Percentiles rank a stretch among this genome's conserved stretches.
These are phyloP conservation scores for Oscheius myriophilus DNA, from an alignment of 2,888 invertebrate species.

Conservation along the genomic window DNA sequence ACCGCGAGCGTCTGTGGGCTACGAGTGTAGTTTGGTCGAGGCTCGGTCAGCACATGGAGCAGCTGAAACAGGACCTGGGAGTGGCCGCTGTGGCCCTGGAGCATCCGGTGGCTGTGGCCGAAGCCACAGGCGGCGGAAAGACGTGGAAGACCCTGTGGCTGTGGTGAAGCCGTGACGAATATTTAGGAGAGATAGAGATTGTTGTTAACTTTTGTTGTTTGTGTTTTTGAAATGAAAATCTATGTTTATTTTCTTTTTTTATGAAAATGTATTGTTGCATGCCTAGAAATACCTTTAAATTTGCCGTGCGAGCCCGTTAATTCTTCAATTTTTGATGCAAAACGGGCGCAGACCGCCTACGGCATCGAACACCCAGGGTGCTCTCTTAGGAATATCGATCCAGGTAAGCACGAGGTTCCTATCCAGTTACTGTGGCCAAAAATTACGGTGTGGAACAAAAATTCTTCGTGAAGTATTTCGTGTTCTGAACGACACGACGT, in stretches of 20 bases:
- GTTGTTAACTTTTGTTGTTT: background rate
- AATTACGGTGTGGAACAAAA: too few relatives aligned
- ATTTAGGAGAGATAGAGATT: background rate
- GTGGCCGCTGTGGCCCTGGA: conserved; percentile 37
- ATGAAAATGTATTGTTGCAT: background rate
- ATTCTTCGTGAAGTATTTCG: too few relatives aligned
- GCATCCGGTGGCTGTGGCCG: conserved; percentile 37
- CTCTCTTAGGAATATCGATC: too few relatives aligned
- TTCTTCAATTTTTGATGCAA: too few relatives aligned
- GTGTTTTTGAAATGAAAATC: background rate
- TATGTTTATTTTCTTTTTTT: background rate
- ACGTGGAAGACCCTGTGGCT: conserved; percentile 14
- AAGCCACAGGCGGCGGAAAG: conserved; percentile 24
- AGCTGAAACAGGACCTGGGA: conserved; percentile 45
- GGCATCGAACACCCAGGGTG: too few relatives aligned
- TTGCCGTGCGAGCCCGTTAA: too few relatives aligned
- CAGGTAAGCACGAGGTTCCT: too few relatives aligned
- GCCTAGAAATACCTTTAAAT: too few relatives aligned
- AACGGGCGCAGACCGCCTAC: too few relatives aligned
- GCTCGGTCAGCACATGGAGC: conserved; percentile 37
- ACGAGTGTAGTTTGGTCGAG: conserved; percentile 50
- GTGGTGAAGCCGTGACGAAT: conserved; percentile 1
- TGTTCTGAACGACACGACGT: too few relatives aligned
- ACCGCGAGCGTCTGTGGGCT: conserved; percentile 61
- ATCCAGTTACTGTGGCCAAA: too few relatives aligned